A percentile compares a stretch with the other conserved stretches of the same genome.
Evolutionary conservation across 2,113 vertebrate species (phyloP).

Genomic region (Plectropomus leopardus): DNA sequence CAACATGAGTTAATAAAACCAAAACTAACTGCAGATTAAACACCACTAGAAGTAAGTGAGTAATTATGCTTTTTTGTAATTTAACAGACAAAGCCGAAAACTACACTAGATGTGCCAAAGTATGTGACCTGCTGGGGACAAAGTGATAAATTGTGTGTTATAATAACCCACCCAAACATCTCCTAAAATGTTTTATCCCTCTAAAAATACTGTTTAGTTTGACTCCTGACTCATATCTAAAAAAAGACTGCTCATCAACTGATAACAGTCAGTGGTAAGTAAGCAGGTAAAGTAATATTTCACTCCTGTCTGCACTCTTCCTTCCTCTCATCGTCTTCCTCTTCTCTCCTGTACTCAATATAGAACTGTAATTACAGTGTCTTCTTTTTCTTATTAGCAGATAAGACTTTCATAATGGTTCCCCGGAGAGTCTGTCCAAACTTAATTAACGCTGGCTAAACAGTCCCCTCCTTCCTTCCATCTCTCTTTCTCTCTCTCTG

Average conservation of each 20-base stretch:
- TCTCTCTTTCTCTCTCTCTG: slow-evolving; percentile 5
- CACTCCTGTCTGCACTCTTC: neutral
- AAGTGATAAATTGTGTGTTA: too few relatives aligned
- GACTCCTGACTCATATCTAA: neutral
- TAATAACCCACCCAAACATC: neutral
- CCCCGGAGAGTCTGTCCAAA: slow-evolving; percentile 65
- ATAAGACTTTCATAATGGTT: slow-evolving; percentile 67
- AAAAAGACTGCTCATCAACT: neutral
- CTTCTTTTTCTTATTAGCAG: slow-evolving; percentile 67
- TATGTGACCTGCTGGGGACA: neutral
- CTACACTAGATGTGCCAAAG: neutral
- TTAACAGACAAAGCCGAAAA: neutral
- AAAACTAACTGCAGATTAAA: neutral
- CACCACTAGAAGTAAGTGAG: neutral
- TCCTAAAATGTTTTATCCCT: neutral
- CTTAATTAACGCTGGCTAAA: slow-evolving; percentile 67
- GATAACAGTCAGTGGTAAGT: neutral
- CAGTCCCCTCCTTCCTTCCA: slow-evolving; percentile 29
- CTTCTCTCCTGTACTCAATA: slow-evolving; percentile 34
- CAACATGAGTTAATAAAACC: neutral
- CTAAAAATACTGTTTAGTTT: too few relatives aligned
- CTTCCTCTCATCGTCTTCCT: neutral
- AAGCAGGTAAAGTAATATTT: slow-evolving; percentile 8
- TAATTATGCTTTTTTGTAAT: neutral
- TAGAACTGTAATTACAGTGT: slow-evolving; percentile 68